These are phyloP conservation scores for Choristoneura fumiferana DNA, from an alignment of 1,140 invertebrate genomes.

Conservation along the genomic window DNA sequence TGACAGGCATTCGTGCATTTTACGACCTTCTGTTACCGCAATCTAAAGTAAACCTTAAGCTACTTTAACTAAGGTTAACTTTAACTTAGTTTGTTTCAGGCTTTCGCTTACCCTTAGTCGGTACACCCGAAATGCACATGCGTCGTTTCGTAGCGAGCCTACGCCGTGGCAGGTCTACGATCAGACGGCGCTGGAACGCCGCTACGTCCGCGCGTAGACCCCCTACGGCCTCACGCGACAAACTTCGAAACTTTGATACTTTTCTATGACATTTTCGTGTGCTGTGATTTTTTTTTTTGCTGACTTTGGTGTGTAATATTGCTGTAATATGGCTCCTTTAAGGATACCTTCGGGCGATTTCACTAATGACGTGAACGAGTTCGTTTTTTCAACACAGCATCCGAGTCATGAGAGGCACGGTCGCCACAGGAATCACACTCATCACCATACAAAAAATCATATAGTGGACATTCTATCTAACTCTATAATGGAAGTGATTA, in stretches of 20 bases:
- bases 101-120: constrained; percentile 22
- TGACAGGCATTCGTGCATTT: constrained; percentile 31
- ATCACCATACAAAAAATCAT: constrained; percentile 45
- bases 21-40: background rate
- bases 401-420: constrained; percentile 46
- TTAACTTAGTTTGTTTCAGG: constrained; percentile 29
- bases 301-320: constrained; percentile 26
- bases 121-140: constrained; percentile 59
- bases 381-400: constrained; percentile 57
- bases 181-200: constrained; percentile 66
- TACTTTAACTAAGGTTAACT: too few species aligned
- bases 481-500: constrained; percentile 76
- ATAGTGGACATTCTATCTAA: constrained; percentile 77
- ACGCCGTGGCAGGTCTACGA: constrained; percentile 48
- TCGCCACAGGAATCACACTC: constrained; percentile 55
- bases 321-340: constrained; percentile 54
- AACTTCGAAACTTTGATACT: constrained; percentile 68
- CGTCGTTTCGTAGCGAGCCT: constrained; percentile 47
- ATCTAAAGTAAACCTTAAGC: constrained; percentile 27
- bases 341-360: constrained; percentile 52
- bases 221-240: constrained; percentile 40
- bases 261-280: constrained; percentile 47
- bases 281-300: constrained; percentile 41
- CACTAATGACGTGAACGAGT: constrained; percentile 46
- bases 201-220: constrained; percentile 45